Conservation (phyloP, 1,140 invertebrate species). For the Eciton burchellii region DNA sequence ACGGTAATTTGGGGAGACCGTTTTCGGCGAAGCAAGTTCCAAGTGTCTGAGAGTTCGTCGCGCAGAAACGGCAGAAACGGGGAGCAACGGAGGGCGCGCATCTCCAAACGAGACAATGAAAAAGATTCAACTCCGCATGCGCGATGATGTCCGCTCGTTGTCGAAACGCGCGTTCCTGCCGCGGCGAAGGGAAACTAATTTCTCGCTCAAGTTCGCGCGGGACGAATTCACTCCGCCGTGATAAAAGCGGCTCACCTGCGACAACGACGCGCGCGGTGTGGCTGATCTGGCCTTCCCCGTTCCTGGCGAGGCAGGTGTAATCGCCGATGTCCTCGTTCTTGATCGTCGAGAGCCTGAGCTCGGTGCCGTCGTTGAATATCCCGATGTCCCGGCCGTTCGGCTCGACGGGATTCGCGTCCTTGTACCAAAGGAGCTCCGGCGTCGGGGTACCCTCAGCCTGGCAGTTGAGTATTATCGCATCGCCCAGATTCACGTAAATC, state of each 20-base stretch:
- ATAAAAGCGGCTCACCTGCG: slow-evolving; percentile 89
- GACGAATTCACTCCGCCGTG: slow-evolving; percentile 9
- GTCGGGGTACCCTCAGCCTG: slow-evolving; percentile 96
- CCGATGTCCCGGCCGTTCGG: slow-evolving; percentile 92
- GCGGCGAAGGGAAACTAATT: slow-evolving; percentile 28
- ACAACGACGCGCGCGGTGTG: slow-evolving; percentile 97
- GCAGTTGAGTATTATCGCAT: slow-evolving; percentile 97
- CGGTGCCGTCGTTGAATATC: slow-evolving; percentile 96
- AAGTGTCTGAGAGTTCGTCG: background rate
- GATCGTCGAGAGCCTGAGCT: slow-evolving; percentile 95
- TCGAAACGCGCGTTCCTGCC: slow-evolving; percentile 31
- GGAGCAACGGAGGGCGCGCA: background rate
- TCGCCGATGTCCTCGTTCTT: slow-evolving; percentile 97
- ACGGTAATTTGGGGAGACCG: slow-evolving; percentile 7
- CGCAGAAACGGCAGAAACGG: background rate
- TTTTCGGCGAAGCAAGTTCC: background rate
- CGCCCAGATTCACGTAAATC: slow-evolving; percentile 97
- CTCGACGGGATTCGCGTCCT: slow-evolving; percentile 95
- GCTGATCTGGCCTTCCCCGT: slow-evolving; percentile 97
- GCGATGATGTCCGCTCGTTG: slow-evolving; percentile 10
- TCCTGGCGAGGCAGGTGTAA: slow-evolving; percentile 97
- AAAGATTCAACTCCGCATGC: slow-evolving; percentile 48
- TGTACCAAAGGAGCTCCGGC: slow-evolving; percentile 96
- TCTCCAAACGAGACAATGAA: slow-evolving; percentile 46
- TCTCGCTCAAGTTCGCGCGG: slow-evolving; percentile 48